Evolutionary conservation across 2,888 invertebrate genomes (phyloP).

Genomic region (Rhaphigaster nebulosa): DNA sequence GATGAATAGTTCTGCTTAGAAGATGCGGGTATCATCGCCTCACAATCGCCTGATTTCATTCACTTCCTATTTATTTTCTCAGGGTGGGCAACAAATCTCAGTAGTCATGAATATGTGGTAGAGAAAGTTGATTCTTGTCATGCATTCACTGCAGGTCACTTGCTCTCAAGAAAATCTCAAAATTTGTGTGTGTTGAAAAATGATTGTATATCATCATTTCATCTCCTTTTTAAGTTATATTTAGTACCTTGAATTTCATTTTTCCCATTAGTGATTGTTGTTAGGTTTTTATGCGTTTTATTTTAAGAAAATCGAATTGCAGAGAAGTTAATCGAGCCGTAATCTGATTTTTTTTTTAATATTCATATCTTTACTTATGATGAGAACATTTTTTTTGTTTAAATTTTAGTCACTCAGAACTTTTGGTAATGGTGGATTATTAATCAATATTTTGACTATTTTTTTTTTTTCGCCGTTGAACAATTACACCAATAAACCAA

Average conservation of each 20-base stretch:
- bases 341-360: too few relatives aligned
- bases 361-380: too few relatives aligned
- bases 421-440: background rate
- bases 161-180: background rate
- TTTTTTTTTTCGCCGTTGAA: too few relatives aligned
- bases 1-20: background rate
- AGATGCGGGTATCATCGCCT: background rate
- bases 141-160: background rate
- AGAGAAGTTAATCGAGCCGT: too few relatives aligned
- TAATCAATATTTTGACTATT: background rate
- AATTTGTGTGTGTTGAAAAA: background rate
- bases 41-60: background rate
- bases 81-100: background rate
- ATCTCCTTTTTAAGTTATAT: background rate
- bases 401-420: background rate
- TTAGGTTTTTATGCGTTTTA: too few relatives aligned
- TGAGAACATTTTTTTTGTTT: background rate
- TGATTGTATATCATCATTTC: background rate
- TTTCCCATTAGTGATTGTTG: too few relatives aligned
- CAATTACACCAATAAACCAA: too few relatives aligned
- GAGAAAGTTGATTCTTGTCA: background rate
- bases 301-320: too few relatives aligned
- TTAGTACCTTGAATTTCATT: too few relatives aligned
- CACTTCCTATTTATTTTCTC: background rate
- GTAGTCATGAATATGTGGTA: background rate